phyloP scores from a whole-genome alignment of 2,888 invertebrate species.

The Agrochola litura region DNA sequence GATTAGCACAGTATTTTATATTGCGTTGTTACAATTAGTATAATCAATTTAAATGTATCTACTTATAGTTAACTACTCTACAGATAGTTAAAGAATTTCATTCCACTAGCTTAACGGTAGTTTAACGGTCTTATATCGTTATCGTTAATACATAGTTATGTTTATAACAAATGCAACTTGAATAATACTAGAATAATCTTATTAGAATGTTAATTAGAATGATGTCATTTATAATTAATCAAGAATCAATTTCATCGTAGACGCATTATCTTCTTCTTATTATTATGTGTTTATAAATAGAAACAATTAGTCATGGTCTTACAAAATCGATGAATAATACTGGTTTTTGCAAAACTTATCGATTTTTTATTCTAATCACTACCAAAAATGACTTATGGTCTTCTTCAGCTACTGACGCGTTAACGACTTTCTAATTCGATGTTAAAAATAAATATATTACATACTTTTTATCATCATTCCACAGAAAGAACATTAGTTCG shows the following conservation, averaged over 20 bases:
- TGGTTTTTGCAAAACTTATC: conserved; percentile 12
- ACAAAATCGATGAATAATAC: conserved; percentile 8
- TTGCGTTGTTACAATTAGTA: conserved; percentile 13
- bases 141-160: not conserved
- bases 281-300: no score
- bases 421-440: conserved; percentile 65
- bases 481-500: conserved; percentile 43
- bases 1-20: conserved; percentile 10
- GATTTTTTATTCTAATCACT: conserved; percentile 21
- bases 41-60: not conserved
- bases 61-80: not conserved
- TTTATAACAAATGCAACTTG: conserved; percentile 13
- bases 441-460: conserved; percentile 34
- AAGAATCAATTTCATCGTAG: conserved; percentile 9
- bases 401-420: conserved; percentile 33
- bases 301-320: conserved; percentile 28
- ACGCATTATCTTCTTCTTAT: not conserved
- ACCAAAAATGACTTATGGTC: conserved; percentile 28
- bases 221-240: not conserved
- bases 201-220: conserved; percentile 1
- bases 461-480: conserved; percentile 33
- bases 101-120: not conserved
- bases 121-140: not conserved
- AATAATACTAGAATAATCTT: conserved; percentile 16
- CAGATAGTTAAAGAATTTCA: conserved; percentile 11